These are phyloP conservation scores for Bacillus rossius DNA, from an alignment of 1,140 invertebrate species.

Conservation along the genomic window DNA sequence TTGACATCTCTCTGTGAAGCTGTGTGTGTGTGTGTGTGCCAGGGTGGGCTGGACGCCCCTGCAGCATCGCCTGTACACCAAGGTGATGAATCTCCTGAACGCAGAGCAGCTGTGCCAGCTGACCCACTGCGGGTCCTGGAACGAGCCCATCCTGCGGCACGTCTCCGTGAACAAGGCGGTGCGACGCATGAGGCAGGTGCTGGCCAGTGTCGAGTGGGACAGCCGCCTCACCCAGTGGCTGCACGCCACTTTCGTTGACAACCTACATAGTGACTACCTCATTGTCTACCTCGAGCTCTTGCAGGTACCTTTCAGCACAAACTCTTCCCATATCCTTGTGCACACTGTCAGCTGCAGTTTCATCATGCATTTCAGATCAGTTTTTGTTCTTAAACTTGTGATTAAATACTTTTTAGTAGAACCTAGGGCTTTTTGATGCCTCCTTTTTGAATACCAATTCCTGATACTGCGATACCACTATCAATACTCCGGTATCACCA, in stretches of 20 bases:
- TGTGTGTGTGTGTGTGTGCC: no score
- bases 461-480: no score
- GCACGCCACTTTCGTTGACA: conserved; percentile 65
- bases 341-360: no score
- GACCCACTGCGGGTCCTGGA: conserved; percentile 46
- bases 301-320: conserved; percentile 37
- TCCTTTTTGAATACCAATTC: no score
- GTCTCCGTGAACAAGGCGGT: conserved; percentile 66
- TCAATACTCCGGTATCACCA: no score
- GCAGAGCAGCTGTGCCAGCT: conserved; percentile 62
- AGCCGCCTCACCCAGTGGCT: conserved; percentile 70
- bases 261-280: conserved; percentile 60
- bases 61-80: conserved; percentile 61
- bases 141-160: conserved; percentile 61
- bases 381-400: no score
- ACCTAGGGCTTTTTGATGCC: no score
- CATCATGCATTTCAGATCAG: no score
- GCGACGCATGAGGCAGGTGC: conserved; percentile 56
- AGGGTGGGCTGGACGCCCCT: conserved; percentile 59
- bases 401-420: no score
- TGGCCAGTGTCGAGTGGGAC: conserved; percentile 65
- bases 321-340: no score
- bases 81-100: conserved; percentile 62
- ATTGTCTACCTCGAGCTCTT: conserved; percentile 74
- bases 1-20: no score